A percentile compares a stretch with the other conserved stretches of the same genome.
Evolutionary conservation across 2,888 invertebrate species (phyloP).

Genomic region (Tanypteryx hageni): DNA sequence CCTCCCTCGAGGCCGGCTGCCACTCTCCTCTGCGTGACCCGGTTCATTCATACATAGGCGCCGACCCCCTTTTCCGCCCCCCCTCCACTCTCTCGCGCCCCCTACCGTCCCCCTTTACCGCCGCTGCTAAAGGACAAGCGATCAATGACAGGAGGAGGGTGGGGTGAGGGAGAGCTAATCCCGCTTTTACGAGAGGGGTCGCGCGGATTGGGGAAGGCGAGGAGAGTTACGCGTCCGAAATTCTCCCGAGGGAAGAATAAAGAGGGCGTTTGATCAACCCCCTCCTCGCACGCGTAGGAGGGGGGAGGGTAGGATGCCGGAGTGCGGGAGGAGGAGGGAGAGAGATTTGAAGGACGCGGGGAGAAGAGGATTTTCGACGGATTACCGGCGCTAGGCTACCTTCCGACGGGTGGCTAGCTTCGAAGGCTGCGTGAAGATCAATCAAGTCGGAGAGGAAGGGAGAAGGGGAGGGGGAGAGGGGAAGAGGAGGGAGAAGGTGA

Average conservation of each 20-base stretch:
- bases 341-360: neutral
- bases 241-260: neutral
- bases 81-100: neutral
- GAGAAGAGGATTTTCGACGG: neutral
- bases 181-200: neutral
- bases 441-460: neutral
- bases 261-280: neutral
- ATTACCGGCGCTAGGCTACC: neutral
- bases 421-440: neutral
- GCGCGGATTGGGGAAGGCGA: neutral
- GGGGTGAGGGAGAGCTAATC: neutral
- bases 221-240: neutral
- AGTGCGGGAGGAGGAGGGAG: neutral
- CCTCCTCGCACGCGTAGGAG: neutral
- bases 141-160: conserved; percentile 24
- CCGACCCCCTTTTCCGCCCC: conserved; percentile 22
- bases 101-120: conserved; percentile 23
- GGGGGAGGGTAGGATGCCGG: neutral
- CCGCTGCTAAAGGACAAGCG: conserved; percentile 33
- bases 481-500: neutral
- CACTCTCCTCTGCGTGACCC: conserved; percentile 40
- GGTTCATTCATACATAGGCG: conserved; percentile 55
- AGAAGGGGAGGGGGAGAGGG: neutral
- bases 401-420: neutral
- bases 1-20: neutral